These are phyloP conservation scores for Arge pagana DNA, from an alignment of 2,888 invertebrate species.

Conservation along the genomic window DNA sequence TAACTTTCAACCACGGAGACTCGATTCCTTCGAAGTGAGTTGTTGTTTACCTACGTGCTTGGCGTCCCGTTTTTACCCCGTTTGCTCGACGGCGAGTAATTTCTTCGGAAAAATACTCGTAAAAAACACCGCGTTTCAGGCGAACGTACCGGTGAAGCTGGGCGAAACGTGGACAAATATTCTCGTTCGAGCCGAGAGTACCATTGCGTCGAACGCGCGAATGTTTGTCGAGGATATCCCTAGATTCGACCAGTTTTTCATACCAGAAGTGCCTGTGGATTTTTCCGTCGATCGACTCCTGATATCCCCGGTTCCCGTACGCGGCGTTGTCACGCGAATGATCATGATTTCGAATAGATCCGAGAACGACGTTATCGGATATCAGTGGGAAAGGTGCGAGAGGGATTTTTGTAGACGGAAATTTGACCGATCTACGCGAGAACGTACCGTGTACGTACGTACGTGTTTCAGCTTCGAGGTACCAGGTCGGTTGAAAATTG, in stretches of 20 bases:
- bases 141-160: conserved; percentile 24
- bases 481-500: conserved; percentile 42
- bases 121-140: conserved; percentile 23
- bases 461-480: conserved; percentile 40
- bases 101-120: too few species aligned
- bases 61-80: too few species aligned
- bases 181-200: conserved; percentile 32
- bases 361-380: conserved; percentile 48
- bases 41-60: background rate
- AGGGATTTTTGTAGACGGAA: background rate
- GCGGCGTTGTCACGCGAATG: conserved; percentile 47
- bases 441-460: background rate
- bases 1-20: conserved; percentile 55
- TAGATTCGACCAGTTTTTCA: conserved; percentile 23
- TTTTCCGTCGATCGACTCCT: conserved; percentile 53
- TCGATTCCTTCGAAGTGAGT: conserved; percentile 47
- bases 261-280: conserved; percentile 36
- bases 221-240: conserved; percentile 13
- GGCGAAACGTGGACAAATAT: conserved; percentile 28
- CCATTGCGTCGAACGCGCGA: conserved; percentile 14
- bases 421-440: background rate
- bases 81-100: too few species aligned
- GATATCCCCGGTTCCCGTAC: conserved; percentile 46
- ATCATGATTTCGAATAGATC: conserved; percentile 56
- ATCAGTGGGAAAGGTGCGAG: conserved; percentile 54